Evolutionary conservation across 2,797 vertebrate species (phyloP), one percentile per base, ranked within the genome.

Genomic region (Pseudocheirus occidentalis): DNA sequence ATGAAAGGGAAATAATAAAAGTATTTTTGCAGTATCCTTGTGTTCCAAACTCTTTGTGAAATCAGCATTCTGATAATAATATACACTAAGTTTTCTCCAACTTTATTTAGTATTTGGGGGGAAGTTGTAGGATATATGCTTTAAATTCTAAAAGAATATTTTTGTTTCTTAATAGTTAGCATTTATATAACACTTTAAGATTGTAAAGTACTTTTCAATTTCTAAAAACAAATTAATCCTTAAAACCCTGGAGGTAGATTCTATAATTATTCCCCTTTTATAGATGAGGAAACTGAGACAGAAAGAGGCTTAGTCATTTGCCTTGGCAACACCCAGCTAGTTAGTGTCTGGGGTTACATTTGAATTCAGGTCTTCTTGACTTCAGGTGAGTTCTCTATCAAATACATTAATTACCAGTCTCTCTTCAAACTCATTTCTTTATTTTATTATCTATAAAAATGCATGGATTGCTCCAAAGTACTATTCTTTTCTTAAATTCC

Each of bases 371-470:
- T 46, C 40, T 50, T 87, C 40, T 7, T 40, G 73, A 50, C 2
- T 87, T 34, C 24, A 87, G 73, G 21, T 27, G 7, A 87, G 7
- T 50, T 21, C 13, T 50, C 40, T 87, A 27, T 87, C 73, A 50
- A 50, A 7, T 46, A 81, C 18, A 34, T 91, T 34, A 52, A n/a
- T 13, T 95, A 54, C 53, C 53, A n/a, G 93, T 95, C 90, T 50
- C 40, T 31, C 57, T 92, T 94, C 93, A 34, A 66, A 50, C 94
- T 91, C 5, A 92, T 46, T 94, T 94, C n/a, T 94, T 62, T 34
- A 34, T 66, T 93, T 92, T 93, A 93, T 46, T 90, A 93, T 21
- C 54, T 91, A 31, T 27, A 93, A 95, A 96, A 92, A 5, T 57
- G 55, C 55, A 4, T 21, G 24, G 2, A 53, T 6, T 73, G 52